phyloP scores from a whole-genome alignment of 2,113 vertebrate genomes.

The Toxotes chatareus region DNA sequence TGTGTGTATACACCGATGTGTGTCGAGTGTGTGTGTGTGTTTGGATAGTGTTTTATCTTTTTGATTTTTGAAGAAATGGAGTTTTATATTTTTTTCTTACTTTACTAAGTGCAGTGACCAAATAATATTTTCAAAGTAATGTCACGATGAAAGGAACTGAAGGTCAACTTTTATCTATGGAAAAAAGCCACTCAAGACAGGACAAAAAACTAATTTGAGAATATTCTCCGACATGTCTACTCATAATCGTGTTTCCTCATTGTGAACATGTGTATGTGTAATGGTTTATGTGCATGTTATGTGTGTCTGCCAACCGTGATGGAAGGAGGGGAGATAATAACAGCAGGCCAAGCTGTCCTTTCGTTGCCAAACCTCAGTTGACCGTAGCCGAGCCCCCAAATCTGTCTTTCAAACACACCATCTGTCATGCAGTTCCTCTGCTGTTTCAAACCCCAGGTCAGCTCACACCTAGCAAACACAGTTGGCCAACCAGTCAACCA shows the following conservation, averaged over 20 bases:
- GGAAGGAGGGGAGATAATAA: conserved; percentile 10
- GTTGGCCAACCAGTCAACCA: conserved; percentile 27
- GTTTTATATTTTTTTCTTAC: neutral
- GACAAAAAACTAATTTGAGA: neutral
- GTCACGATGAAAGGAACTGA: conserved; percentile 31
- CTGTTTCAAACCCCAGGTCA: conserved; percentile 47
- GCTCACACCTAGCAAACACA: conserved; percentile 57
- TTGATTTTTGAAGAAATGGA: conserved; percentile 24
- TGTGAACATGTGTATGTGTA: neutral
- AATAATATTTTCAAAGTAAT: conserved; percentile 44
- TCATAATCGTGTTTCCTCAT: conserved; percentile 4
- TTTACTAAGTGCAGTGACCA: conserved; percentile 13
- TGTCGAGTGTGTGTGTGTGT: neutral
- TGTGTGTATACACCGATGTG: neutral
- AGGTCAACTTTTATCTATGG: conserved; percentile 36
- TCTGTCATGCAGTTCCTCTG: conserved; percentile 57
- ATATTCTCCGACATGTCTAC: neutral
- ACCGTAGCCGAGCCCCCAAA: conserved; percentile 46
- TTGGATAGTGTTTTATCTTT: conserved; percentile 24
- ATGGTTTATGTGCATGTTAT: neutral
- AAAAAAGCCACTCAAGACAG: neutral
- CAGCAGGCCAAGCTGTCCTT: conserved; percentile 37
- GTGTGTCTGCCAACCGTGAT: conserved; percentile 11
- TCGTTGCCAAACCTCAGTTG: conserved; percentile 53
- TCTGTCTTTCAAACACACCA: conserved; percentile 64